These are phyloP conservation scores for Panorpa germanica DNA, from an alignment of 2,888 invertebrate species.

Conservation along the genomic window DNA sequence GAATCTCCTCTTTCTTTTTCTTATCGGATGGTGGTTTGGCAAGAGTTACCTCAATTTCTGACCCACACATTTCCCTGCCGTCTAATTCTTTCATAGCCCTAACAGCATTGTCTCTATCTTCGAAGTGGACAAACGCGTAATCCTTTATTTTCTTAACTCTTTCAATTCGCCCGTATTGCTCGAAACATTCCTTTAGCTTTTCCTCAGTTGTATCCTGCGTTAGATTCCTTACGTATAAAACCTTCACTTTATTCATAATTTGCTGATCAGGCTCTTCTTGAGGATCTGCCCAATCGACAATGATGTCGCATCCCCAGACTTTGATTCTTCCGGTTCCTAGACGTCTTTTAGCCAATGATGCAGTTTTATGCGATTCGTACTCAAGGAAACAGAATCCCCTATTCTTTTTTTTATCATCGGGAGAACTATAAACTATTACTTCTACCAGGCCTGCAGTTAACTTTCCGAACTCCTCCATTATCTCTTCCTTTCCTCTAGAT, in stretches of 20 bases:
- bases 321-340: constrained; percentile 87
- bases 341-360: constrained; percentile 91
- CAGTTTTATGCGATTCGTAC: constrained; percentile 98
- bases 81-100: constrained; percentile 83
- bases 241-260: constrained; percentile 98
- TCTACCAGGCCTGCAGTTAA: constrained; percentile 98
- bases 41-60: constrained; percentile 86
- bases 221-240: constrained; percentile 93
- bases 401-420: constrained; percentile 98
- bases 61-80: constrained; percentile 75
- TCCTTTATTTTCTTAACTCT: constrained; percentile 99
- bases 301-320: constrained; percentile 99
- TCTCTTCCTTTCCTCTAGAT: constrained; percentile 99
- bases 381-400: constrained; percentile 99
- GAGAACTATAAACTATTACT: constrained; percentile 98
- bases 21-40: constrained; percentile 99
- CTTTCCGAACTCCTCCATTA: constrained; percentile 99
- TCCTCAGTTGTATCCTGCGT: constrained; percentile 96
- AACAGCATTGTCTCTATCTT: constrained; percentile 90
- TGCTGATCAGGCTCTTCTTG: constrained; percentile 98
- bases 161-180: constrained; percentile 87
- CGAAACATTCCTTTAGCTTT: constrained; percentile 86
- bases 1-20: constrained; percentile 91
- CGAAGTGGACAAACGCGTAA: constrained; percentile 98
- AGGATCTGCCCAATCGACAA: constrained; percentile 99